Conservation (phyloP, 2,797 vertebrate species). For the Rachycentron canadum region DNA sequence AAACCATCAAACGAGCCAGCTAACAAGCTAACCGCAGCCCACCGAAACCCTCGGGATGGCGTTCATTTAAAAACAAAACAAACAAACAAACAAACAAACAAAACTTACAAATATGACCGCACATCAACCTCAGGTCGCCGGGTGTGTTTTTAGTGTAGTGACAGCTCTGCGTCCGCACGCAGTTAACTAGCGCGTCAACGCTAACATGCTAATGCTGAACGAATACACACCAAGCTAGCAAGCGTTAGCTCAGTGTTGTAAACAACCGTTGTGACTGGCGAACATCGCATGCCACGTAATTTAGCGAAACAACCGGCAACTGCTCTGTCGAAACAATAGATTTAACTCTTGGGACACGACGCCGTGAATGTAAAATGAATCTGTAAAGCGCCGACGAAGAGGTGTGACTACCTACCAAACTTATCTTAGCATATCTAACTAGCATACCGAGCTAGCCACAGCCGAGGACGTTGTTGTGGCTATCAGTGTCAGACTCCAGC, state of each 20-base stretch:
- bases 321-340: constrained; percentile 8
- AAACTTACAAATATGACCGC: not conserved
- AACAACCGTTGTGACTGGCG: constrained; percentile 71
- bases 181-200: constrained; percentile 36
- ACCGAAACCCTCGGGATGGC: not conserved
- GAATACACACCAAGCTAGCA: constrained; percentile 58
- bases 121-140: constrained; percentile 3
- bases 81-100: too few species aligned
- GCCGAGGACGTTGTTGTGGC: constrained; percentile 75
- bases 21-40: constrained; percentile 52
- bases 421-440: constrained; percentile 70
- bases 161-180: constrained; percentile 43
- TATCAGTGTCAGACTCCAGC: constrained; percentile 77
- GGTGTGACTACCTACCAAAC: constrained; percentile 49
- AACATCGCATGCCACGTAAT: constrained; percentile 65
- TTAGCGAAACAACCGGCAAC: constrained; percentile 42
- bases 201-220: constrained; percentile 72
- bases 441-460: constrained; percentile 73
- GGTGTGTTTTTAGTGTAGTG: constrained; percentile 26
- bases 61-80: too few species aligned
- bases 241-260: constrained; percentile 75
- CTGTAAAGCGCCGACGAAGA: constrained; percentile 9
- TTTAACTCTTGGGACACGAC: constrained; percentile 5
- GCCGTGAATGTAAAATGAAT: not conserved
- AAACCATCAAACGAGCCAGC: constrained; percentile 40